These are phyloP conservation scores for Parasteatoda tepidariorum DNA, from an alignment of 1,140 invertebrate species.

Conservation along the genomic window DNA sequence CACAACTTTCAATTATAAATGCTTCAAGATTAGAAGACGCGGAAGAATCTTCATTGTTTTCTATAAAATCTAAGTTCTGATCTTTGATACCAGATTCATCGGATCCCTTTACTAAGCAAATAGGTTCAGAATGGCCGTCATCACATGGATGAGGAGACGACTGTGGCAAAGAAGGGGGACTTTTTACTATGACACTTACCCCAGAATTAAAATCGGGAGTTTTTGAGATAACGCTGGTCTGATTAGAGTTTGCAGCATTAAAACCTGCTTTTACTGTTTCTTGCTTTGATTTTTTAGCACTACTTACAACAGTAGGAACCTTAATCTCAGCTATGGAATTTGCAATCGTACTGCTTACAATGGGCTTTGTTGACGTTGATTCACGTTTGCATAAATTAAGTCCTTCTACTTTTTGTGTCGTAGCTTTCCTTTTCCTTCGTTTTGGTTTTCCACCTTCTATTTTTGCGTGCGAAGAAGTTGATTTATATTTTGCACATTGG, in stretches of 20 bases:
- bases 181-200: neutral
- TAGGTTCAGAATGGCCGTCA: neutral
- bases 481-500: neutral
- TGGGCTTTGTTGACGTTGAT: conserved; percentile 29
- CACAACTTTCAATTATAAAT: conserved; percentile 16
- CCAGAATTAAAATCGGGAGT: neutral
- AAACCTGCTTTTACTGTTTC: neutral
- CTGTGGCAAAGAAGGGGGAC: neutral
- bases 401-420: conserved; percentile 9
- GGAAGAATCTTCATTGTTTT: neutral
- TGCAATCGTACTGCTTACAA: conserved; percentile 38
- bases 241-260: neutral
- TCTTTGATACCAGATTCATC: neutral
- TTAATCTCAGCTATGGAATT: conserved; percentile 42
- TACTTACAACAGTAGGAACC: neutral
- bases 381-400: conserved; percentile 31
- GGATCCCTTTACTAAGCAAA: neutral
- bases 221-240: neutral
- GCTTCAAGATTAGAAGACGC: neutral
- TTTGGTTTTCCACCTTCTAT: neutral
- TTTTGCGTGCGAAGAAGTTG: neutral
- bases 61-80: too few species aligned
- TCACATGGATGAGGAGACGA: too few species aligned
- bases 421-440: neutral
- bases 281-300: neutral